Conservation (phyloP, 2,888 invertebrate species). For the Rhimphoctona megacephalus region DNA sequence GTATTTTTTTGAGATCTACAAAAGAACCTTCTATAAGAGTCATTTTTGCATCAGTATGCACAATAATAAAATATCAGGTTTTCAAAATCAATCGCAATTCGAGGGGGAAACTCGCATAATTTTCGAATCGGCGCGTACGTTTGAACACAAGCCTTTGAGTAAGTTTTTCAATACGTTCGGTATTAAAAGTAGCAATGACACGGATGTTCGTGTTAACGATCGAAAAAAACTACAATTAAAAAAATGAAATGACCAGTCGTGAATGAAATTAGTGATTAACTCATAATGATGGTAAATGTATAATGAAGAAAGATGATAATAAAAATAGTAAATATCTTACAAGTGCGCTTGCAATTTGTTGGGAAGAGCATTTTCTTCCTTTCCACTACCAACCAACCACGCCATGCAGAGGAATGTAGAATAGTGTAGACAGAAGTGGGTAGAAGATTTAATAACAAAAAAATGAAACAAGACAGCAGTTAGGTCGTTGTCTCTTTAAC, state of each 20-base stretch:
- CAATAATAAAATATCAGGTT: not conserved
- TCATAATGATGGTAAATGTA: constrained; percentile 27
- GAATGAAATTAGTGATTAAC: constrained; percentile 58
- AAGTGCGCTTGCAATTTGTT: constrained; percentile 89
- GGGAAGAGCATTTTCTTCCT: constrained; percentile 89
- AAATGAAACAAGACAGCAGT: constrained; percentile 85
- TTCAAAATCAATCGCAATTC: not conserved
- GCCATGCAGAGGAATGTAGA: constrained; percentile 88
- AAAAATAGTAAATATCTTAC: constrained; percentile 86
- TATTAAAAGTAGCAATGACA: not conserved
- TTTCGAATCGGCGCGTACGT: not conserved
- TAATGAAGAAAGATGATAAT: constrained; percentile 76
- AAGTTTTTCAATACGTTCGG: not conserved
- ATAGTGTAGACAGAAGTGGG: constrained; percentile 85
- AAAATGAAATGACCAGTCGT: constrained; percentile 13
- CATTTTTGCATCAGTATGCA: not conserved
- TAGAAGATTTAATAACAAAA: constrained; percentile 83
- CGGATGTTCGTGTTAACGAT: constrained; percentile 3
- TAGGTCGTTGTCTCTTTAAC: constrained; percentile 83
- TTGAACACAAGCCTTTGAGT: not conserved
- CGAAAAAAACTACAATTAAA: not conserved
- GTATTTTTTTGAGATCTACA: not conserved
- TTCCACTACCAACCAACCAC: constrained; percentile 87
- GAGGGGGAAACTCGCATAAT: not conserved
- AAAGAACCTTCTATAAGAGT: not conserved